Conservation (phyloP, 2,888 invertebrate species). For the Philaethria dido region DNA sequence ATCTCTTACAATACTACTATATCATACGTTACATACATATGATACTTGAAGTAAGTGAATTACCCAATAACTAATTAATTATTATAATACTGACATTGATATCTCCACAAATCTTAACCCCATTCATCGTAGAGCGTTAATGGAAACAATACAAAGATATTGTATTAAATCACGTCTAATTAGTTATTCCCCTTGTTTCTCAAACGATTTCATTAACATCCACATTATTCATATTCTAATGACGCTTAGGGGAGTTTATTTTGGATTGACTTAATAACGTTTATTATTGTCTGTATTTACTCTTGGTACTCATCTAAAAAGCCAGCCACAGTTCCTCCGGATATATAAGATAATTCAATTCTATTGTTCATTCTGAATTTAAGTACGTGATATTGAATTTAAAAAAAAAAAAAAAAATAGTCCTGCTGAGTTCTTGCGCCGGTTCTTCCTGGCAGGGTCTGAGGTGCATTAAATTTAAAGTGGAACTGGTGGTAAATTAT, state of each 20-base stretch:
- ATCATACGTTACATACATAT: background rate
- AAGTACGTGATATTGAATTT: too few species aligned
- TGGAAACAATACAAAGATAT: constrained; percentile 25
- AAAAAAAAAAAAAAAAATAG: too few species aligned
- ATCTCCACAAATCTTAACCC: constrained; percentile 20
- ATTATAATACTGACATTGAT: constrained; percentile 8
- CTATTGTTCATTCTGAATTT: too few species aligned
- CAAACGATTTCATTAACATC: constrained; percentile 30
- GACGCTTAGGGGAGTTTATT: constrained; percentile 17
- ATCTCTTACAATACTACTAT: background rate
- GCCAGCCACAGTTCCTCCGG: too few species aligned
- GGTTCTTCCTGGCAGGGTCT: too few species aligned
- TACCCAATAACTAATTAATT: background rate
- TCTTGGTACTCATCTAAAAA: too few species aligned
- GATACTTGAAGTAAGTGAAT: background rate
- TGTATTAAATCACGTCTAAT: constrained; percentile 25
- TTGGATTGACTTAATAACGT: constrained; percentile 10
- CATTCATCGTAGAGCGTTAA: background rate
- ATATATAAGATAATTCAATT: too few species aligned
- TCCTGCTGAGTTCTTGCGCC: too few species aligned
- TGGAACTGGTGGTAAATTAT: too few species aligned
- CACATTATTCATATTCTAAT: constrained; percentile 25
- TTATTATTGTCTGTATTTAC: constrained; percentile 2
- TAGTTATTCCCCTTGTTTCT: constrained; percentile 25
- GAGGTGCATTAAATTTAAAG: too few species aligned